These are phyloP conservation scores for Perizoma flavofasciatum DNA, from an alignment of 2,888 invertebrate species.

Conservation along the genomic window DNA sequence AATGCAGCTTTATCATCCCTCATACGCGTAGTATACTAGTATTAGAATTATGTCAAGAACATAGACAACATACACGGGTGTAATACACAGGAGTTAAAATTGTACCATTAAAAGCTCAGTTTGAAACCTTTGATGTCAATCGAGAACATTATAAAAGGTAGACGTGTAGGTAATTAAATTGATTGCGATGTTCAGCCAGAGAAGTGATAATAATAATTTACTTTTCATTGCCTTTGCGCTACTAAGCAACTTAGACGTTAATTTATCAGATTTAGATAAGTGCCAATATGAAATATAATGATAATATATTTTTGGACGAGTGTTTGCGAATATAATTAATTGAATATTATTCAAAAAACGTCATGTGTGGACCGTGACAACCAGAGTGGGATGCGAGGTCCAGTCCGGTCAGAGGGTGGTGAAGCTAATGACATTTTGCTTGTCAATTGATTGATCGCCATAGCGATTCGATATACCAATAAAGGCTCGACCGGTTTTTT, in stretches of 20 bases:
- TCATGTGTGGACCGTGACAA: constrained; percentile 12
- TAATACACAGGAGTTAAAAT: neutral
- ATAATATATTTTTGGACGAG: neutral
- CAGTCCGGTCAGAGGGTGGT: constrained; percentile 33
- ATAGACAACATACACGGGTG: too few relatives aligned
- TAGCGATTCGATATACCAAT: constrained; percentile 40
- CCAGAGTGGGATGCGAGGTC: constrained; percentile 31
- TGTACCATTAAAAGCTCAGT: constrained; percentile 35
- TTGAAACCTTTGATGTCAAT: constrained; percentile 47
- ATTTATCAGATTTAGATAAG: neutral
- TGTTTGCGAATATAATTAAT: constrained; percentile 1
- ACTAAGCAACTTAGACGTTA: constrained; percentile 38
- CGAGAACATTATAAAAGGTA: constrained; percentile 50
- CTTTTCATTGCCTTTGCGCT: constrained; percentile 53
- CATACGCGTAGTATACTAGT: neutral
- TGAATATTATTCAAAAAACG: constrained; percentile 14
- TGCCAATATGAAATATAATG: neutral
- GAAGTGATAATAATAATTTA: constrained; percentile 55
- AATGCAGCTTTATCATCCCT: neutral
- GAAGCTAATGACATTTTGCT: constrained; percentile 48
- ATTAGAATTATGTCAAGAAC: too few relatives aligned
- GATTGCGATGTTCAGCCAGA: constrained; percentile 53
- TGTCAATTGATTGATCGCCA: constrained; percentile 50
- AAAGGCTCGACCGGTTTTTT: constrained; percentile 17
- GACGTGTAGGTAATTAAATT: constrained; percentile 56